phyloP scores from a whole-genome alignment of 2,888 invertebrate species.

The Julus scandinavius region DNA sequence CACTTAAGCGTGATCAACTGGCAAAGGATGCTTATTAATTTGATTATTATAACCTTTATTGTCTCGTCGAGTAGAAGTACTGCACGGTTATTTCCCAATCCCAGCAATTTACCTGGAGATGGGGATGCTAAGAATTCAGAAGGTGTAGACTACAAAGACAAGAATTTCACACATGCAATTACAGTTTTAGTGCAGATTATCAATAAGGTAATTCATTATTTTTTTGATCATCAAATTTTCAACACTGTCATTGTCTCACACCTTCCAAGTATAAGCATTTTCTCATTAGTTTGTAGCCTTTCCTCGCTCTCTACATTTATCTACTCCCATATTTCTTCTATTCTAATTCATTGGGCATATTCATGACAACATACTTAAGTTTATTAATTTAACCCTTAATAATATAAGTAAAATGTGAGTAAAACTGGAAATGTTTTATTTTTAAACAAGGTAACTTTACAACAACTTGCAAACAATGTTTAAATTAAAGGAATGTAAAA shows the following conservation, averaged over 20 bases:
- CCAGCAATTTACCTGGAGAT: slow-evolving; percentile 68
- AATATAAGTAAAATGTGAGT: neutral
- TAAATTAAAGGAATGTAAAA: neutral
- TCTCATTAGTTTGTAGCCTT: neutral
- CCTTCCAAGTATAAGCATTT: neutral
- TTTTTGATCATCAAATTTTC: neutral
- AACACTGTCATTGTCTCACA: neutral
- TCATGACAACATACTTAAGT: neutral
- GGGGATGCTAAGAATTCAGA: slow-evolving; percentile 69
- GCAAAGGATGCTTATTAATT: neutral
- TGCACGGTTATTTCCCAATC: slow-evolving; percentile 68
- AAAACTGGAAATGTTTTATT: slow-evolving; percentile 1
- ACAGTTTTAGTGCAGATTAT: neutral
- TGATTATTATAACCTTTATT: neutral
- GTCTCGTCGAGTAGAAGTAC: slow-evolving; percentile 8
- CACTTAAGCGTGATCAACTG: neutral
- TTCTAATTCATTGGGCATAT: neutral
- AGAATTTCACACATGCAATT: slow-evolving; percentile 17
- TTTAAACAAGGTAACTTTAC: neutral
- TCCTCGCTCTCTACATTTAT: too few species aligned
- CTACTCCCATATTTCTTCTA: neutral
- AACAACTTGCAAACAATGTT: neutral
- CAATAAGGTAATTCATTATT: neutral
- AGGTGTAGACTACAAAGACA: slow-evolving; percentile 61
- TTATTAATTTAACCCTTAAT: neutral